phyloP scores from a whole-genome alignment of 2,888 invertebrate genomes.

The Tetropium fuscum region DNA sequence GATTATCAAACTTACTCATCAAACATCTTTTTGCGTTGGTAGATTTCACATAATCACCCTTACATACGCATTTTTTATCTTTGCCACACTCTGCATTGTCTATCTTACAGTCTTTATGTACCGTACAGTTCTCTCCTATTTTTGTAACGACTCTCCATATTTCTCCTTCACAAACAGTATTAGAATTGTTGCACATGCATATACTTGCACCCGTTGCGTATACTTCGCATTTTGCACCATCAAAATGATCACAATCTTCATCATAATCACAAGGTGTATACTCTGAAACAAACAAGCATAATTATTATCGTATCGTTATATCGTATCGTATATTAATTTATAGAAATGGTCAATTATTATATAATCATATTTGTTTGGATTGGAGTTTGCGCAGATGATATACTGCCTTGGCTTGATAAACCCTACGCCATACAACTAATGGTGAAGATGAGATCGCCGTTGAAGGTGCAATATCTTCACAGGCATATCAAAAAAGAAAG shows the following conservation, averaged over 20 bases:
- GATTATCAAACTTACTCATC: conserved; percentile 52
- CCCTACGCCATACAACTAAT: no score
- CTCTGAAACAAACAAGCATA: no score
- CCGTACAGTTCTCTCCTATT: conserved; percentile 52
- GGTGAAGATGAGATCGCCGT: no score
- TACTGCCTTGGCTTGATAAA: no score
- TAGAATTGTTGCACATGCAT: conserved; percentile 48
- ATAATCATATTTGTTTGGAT: no score
- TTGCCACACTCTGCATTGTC: conserved; percentile 48
- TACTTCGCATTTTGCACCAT: conserved; percentile 41
- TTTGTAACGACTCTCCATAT: conserved; percentile 41
- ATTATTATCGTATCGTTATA: no score
- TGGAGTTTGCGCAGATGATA: no score
- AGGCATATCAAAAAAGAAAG: no score
- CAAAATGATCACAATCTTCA: conserved; percentile 41
- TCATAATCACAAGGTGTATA: conserved; percentile 41
- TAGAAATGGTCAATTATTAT: no score
- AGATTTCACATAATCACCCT: conserved; percentile 43
- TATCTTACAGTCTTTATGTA: conserved; percentile 50
- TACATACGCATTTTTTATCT: conserved; percentile 48
- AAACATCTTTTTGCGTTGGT: conserved; percentile 52
- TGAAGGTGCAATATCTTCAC: no score
- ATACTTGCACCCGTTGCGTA: no score
- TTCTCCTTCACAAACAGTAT: conserved; percentile 36
- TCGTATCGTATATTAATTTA: no score